Base-by-base conservation (phyloP, 2,113 vertebrate species). In the Clinocottus analis region DNA sequence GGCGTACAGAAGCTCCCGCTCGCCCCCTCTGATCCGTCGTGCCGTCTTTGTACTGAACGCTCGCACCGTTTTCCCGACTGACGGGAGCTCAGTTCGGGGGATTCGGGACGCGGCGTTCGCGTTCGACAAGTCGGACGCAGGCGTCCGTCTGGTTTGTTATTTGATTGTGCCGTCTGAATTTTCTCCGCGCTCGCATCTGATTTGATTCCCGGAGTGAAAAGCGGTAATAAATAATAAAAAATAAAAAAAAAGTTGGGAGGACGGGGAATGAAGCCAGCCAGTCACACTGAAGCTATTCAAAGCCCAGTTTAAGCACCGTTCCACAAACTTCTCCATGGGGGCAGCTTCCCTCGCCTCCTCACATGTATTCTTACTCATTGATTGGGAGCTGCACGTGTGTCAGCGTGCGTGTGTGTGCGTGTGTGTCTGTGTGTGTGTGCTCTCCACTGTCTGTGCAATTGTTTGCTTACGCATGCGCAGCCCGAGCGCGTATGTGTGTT, bases 381-480 rank as follows among this genome's bases (percentile, higher is more conserved):
- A 83, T 72, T 79, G 78, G 70, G 51, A 21, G 59, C 53, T 74
- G 67, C 31, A 45, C 0, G 43, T 45, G 43, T 62, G 51, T 63
- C 51, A 41, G 80, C 62, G 49, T 45, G 49, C 62, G 73, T 84
- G 59, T 59, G 51, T 43, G 47, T 49, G 47, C 60, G 49, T 66
- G 79, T 77, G 84, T 67, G 76, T 47, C 19, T 49, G 47, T 63
- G 53, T 64, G 58, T 43, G 81, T 62, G 51, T 11, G 83, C 74
- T 69, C 72, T 23, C 11, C 33, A 58, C 76, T 45, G 51, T 62
- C 76, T 84, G 56, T 60, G 53, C 72, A 19, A 68, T 72, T 83
- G 75, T 74, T 72, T 81, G 85, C 75, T 69, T 82, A 56, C 78
- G 85, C 73, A 55, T 74, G 74, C 80, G 75, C 76, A 75, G 65